A percentile compares a stretch with the other conserved stretches of the same genome.
phyloP scores from a whole-genome alignment of 2,113 vertebrate species.

The Neopipo cinnamomea region DNA sequence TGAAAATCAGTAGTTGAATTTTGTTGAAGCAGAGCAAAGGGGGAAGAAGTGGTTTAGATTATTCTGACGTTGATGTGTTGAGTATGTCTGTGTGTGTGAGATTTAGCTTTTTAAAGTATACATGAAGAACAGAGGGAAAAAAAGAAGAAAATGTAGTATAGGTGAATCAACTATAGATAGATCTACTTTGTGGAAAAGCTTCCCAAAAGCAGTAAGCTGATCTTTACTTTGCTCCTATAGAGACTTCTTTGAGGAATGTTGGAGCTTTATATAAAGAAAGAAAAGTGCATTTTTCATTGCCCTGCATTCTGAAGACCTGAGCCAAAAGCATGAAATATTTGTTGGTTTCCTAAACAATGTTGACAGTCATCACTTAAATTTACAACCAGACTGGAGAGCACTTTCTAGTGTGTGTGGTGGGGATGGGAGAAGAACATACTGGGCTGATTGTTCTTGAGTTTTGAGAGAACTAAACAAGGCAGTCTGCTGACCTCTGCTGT shows the following conservation, averaged over 20 bases:
- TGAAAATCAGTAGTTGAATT: not conserved
- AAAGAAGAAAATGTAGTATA: not conserved
- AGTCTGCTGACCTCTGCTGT: not conserved
- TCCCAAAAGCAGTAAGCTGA: not conserved
- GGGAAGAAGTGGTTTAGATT: not conserved
- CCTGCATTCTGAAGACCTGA: not conserved
- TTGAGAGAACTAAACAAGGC: not conserved
- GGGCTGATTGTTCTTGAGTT: not conserved
- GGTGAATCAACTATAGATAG: not conserved
- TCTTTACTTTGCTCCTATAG: not conserved
- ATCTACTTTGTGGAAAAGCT: not conserved
- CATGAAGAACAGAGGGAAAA: not conserved
- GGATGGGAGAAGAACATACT: not conserved
- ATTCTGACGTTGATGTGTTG: not conserved
- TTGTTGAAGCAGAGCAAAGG: not conserved
- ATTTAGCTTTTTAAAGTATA: not conserved
- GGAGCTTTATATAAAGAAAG: not conserved
- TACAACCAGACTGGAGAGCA: not conserved
- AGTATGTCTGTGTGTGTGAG: fast-evolving
- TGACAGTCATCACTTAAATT: not conserved
- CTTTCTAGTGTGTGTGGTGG: not conserved
- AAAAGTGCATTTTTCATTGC: not conserved
- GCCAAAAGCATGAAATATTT: not conserved
- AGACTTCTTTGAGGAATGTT: not conserved
- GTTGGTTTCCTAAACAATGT: not conserved